These are phyloP conservation scores for Macquaria australasica DNA, from an alignment of 2,113 vertebrate genomes.

Conservation along the genomic window DNA sequence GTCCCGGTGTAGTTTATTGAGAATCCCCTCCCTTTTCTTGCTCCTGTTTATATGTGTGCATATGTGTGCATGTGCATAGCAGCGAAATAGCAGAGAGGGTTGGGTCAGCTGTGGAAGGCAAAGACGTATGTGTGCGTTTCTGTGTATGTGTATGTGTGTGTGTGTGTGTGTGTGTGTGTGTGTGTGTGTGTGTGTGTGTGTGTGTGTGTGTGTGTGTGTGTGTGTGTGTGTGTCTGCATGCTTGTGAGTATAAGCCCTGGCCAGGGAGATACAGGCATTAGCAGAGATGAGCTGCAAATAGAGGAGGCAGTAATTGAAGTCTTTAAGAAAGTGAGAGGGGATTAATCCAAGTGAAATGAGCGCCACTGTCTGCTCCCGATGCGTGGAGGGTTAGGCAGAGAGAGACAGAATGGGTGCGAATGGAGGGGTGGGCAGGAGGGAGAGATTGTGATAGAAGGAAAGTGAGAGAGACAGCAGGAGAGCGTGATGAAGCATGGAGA, in stretches of 20 bases:
- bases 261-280: conserved; percentile 84
- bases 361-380: conserved; percentile 75
- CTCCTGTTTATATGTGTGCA: conserved; percentile 23
- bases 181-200: conserved; percentile 15
- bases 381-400: conserved; percentile 58
- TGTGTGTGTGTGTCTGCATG: conserved; percentile 37
- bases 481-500: conserved; percentile 71
- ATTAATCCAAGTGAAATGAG: conserved; percentile 80
- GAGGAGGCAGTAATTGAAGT: conserved; percentile 84
- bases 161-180: conserved; percentile 17
- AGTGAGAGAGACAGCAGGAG: conserved; percentile 61
- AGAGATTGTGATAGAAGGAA: conserved; percentile 44
- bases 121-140: conserved; percentile 11
- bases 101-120: conserved; percentile 44
- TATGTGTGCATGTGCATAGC: conserved; percentile 21
- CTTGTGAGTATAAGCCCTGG: conserved; percentile 71
- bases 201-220: conserved; percentile 1
- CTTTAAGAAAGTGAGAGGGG: conserved; percentile 84
- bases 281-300: conserved; percentile 81
- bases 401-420: conserved; percentile 51
- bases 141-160: conserved; percentile 2
- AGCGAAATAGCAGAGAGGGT: neutral
- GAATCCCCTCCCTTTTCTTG: conserved; percentile 38
- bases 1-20: conserved; percentile 36
- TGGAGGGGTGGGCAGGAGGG: conserved; percentile 47